Percentiles rank a stretch among this genome's conserved stretches.
These are phyloP conservation scores for Cephus pygmeus DNA, from an alignment of 2,888 invertebrate genomes.

Conservation along the genomic window DNA sequence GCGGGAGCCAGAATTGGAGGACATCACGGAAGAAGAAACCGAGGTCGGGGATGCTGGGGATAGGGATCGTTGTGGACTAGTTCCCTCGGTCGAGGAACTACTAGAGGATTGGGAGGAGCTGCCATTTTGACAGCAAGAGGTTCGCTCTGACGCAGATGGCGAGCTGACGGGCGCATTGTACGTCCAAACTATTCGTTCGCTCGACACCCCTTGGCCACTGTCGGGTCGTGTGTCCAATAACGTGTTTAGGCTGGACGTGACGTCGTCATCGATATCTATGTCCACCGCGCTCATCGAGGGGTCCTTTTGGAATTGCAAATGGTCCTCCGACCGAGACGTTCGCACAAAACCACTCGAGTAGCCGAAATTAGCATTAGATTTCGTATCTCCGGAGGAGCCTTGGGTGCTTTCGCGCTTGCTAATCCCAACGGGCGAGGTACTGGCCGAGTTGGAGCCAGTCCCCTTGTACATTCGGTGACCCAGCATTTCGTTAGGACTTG, in stretches of 20 bases:
- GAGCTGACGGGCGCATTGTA: slow-evolving; percentile 87
- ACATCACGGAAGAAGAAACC: slow-evolving; percentile 89
- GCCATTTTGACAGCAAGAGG: slow-evolving; percentile 68
- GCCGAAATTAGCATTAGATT: slow-evolving; percentile 47
- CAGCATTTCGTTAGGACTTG: slow-evolving; percentile 76
- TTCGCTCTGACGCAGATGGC: slow-evolving; percentile 67
- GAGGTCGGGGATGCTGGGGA: slow-evolving; percentile 87
- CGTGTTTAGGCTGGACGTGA: slow-evolving; percentile 93
- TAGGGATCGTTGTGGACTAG: slow-evolving; percentile 70
- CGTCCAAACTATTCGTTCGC: slow-evolving; percentile 87
- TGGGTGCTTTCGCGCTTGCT: slow-evolving; percentile 66
- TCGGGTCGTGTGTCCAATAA: slow-evolving; percentile 82
- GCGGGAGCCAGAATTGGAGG: slow-evolving; percentile 78
- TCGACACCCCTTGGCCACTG: slow-evolving; percentile 69
- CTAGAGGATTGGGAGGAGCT: slow-evolving; percentile 67
- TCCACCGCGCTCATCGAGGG: slow-evolving; percentile 85
- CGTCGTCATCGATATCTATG: slow-evolving; percentile 92
- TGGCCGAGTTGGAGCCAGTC: slow-evolving; percentile 67
- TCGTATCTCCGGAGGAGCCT: slow-evolving; percentile 28
- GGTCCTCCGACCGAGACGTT: slow-evolving; percentile 92
- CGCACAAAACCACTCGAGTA: slow-evolving; percentile 75
- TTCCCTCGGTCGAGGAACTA: slow-evolving; percentile 60
- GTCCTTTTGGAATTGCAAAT: slow-evolving; percentile 85
- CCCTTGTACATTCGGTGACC: slow-evolving; percentile 68
- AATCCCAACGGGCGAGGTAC: slow-evolving; percentile 69